phyloP scores from a whole-genome alignment of 2,888 invertebrate species.

The Morpho helenor region DNA sequence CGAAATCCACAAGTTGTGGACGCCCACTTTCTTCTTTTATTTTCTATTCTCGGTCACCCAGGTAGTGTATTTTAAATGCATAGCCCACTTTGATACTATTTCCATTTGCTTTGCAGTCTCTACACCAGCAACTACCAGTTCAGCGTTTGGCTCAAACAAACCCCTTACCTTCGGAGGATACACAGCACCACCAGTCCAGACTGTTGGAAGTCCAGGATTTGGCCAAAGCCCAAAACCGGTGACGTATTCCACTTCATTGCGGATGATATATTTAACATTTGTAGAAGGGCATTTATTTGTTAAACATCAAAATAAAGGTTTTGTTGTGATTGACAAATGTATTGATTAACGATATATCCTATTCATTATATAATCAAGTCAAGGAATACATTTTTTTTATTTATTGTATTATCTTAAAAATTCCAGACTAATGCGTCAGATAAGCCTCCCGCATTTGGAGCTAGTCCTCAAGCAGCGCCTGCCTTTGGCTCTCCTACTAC shows the following conservation, averaged over 20 bases:
- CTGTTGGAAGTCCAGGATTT: slow-evolving; percentile 63
- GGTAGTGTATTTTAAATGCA: too few species aligned
- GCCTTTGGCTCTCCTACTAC: slow-evolving; percentile 49
- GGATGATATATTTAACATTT: too few species aligned
- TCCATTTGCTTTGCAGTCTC: slow-evolving; percentile 39
- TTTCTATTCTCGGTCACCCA: too few species aligned
- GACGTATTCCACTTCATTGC: too few species aligned
- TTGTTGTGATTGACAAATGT: not conserved
- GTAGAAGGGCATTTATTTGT: too few species aligned
- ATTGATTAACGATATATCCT: not conserved
- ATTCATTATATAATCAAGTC: too few species aligned
- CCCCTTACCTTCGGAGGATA: slow-evolving; percentile 52
- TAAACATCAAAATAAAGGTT: not conserved
- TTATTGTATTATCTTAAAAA: not conserved
- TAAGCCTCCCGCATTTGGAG: slow-evolving; percentile 46
- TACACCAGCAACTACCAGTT: slow-evolving; percentile 40
- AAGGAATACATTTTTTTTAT: not conserved
- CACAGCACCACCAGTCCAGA: slow-evolving; percentile 60
- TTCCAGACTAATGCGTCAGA: slow-evolving; percentile 45
- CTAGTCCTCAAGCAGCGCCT: slow-evolving; percentile 47
- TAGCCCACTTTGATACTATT: not conserved
- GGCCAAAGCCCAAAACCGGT: slow-evolving; percentile 42
- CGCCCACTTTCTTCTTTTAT: too few species aligned
- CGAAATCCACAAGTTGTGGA: too few species aligned
- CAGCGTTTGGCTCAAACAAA: slow-evolving; percentile 53